Base-by-base conservation (phyloP, 2,113 vertebrate species). In the Syrmaticus mikado region DNA sequence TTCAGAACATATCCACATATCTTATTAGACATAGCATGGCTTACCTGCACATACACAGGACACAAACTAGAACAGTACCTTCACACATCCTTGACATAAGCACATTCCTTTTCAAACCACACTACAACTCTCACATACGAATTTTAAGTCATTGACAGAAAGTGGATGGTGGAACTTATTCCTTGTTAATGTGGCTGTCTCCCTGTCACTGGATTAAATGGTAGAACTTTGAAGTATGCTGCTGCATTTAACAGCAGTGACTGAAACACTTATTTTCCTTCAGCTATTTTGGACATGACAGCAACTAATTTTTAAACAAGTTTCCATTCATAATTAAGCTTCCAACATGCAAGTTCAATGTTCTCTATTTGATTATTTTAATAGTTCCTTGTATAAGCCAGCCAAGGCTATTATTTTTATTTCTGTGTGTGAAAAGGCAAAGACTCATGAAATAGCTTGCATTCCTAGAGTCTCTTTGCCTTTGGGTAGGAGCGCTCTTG, bases 321-420 rank as follows among this genome's bases (percentile, higher is more conserved):
- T 91, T 95, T 86, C 67, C 78, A 78, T 93, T 96, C 85, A 92
- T 82, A 88, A 78, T 82, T 67, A 21, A 34, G 30, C n/a, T 87
- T 82, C 77, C 57, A 82, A 62, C 43, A 74, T 36, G 38, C 10
- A 20, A 91, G 68, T 88, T 90, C 46, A 45, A 11, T 90, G 46
- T 76, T 81, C 60, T 85, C n/a, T 52, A 46, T 81, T 82, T 91
- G 67, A 87, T 91, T 93, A 82, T 87, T 91, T 91, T 91, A 91
- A 84, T 82, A 38, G 34, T 58, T 10, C 30, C 28, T 65, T 55
- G 38, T 36, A 80, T 52, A 89, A 95, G 41, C 5, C n/a, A 78
- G 48, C 22, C 68, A 92, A 89, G 43, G 20, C 66, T 94, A 70
- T 85, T 92, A 79, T 68, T 89, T 82, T 89, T 94, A 75, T 78